Evolutionary conservation across 2,888 invertebrate genomes (phyloP).

Genomic region (Pimpla rufipes): DNA sequence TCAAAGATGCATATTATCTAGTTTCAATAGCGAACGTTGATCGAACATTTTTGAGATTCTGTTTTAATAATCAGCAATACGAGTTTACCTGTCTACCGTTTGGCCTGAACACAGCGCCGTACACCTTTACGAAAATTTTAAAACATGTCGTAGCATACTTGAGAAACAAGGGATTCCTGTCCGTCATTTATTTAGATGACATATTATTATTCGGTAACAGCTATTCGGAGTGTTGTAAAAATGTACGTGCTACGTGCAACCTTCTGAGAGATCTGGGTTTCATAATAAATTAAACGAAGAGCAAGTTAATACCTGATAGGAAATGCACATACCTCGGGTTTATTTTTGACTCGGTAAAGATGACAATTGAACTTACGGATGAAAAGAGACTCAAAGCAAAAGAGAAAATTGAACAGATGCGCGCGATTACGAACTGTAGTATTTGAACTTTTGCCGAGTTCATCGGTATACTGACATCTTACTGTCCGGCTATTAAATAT

Average conservation of each 20-base stretch:
- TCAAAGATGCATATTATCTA: constrained; percentile 35
- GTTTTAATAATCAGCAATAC: not conserved
- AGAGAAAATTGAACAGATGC: not conserved
- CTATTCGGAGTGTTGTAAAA: not conserved
- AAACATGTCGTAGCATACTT: constrained; percentile 10
- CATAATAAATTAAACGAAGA: constrained; percentile 2
- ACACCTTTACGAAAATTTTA: constrained; percentile 34
- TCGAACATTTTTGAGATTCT: constrained; percentile 46
- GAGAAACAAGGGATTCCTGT: constrained; percentile 1
- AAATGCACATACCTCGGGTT: constrained; percentile 12
- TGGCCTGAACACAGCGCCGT: constrained; percentile 40
- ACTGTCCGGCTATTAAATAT: constrained; percentile 53
- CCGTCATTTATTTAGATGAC: constrained; percentile 35
- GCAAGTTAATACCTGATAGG: not conserved
- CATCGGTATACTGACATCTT: constrained; percentile 37
- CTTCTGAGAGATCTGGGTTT: not conserved
- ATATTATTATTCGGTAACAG: constrained; percentile 20
- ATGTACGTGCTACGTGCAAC: not conserved
- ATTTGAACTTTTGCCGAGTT: constrained; percentile 40
- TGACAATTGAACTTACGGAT: constrained; percentile 36
- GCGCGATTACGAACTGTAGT: constrained; percentile 9
- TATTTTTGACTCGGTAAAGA: not conserved
- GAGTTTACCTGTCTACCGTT: constrained; percentile 51
- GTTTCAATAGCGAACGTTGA: constrained; percentile 23
- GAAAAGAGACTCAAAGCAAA: constrained; percentile 16